A percentile compares a stretch with the other conserved stretches of the same genome.
phyloP scores from a whole-genome alignment of 2,797 vertebrate genomes.

The Percopsis omiscomaycus region DNA sequence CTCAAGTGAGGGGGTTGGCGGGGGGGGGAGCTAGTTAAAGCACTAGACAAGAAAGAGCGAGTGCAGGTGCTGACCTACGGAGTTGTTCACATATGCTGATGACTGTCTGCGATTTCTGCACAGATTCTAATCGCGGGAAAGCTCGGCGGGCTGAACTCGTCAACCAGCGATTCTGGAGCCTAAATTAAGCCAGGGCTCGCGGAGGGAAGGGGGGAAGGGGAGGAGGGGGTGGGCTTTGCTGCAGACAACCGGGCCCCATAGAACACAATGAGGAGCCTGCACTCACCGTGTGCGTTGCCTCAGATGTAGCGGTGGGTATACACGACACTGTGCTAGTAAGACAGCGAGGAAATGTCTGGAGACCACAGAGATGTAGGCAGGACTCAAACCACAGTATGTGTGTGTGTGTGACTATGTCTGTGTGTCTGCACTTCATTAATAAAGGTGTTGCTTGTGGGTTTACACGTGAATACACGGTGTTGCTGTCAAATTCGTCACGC shows the following conservation, averaged over 20 bases:
- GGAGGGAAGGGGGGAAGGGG: slow-evolving; percentile 15
- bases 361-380: neutral
- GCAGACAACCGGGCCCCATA: slow-evolving; percentile 35
- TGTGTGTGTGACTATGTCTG: neutral
- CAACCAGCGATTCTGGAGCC: slow-evolving; percentile 48
- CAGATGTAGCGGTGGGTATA: slow-evolving; percentile 28
- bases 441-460: neutral
- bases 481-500: neutral
- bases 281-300: slow-evolving; percentile 21
- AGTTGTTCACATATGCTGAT: slow-evolving; percentile 75
- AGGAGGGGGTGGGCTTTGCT: slow-evolving; percentile 34
- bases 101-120: slow-evolving; percentile 75
- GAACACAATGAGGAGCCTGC: slow-evolving; percentile 31
- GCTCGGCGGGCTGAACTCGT: slow-evolving; percentile 57
- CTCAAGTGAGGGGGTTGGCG: slow-evolving; percentile 14
- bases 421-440: neutral
- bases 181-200: slow-evolving; percentile 59
- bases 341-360: neutral
- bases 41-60: slow-evolving; percentile 53
- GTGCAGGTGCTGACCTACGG: slow-evolving; percentile 79
- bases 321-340: too few relatives aligned
- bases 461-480: neutral
- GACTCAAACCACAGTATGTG: neutral
- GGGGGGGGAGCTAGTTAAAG: slow-evolving; percentile 26
- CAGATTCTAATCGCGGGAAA: slow-evolving; percentile 73